Percentiles rank a stretch among this genome's conserved stretches.
These are phyloP conservation scores for Harpalus rubripes DNA, from an alignment of 2,888 invertebrate genomes.

Conservation along the genomic window DNA sequence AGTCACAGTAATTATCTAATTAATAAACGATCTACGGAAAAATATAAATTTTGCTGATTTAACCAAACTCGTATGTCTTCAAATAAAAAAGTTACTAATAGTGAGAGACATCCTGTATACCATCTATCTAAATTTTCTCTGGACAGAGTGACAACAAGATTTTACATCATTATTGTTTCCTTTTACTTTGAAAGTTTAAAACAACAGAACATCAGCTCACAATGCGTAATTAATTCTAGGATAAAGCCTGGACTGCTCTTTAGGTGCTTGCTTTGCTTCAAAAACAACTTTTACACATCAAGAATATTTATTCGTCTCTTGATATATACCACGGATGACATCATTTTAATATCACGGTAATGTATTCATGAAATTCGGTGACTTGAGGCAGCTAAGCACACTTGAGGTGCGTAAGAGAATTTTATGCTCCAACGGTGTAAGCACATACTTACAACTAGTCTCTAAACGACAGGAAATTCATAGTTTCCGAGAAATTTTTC, in stretches of 20 bases:
- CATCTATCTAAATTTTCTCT: background rate
- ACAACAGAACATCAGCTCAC: conserved; percentile 29
- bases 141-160: background rate
- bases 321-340: conserved; percentile 58
- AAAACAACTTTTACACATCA: conserved; percentile 60
- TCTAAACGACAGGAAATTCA: background rate
- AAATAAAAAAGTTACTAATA: too few species aligned
- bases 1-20: too few species aligned
- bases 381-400: conserved; percentile 46
- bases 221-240: conserved; percentile 16
- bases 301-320: conserved; percentile 58
- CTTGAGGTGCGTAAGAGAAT: conserved; percentile 32
- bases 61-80: too few species aligned
- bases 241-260: conserved; percentile 27
- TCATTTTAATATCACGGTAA: conserved; percentile 60
- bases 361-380: conserved; percentile 60
- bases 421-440: background rate
- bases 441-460: background rate
- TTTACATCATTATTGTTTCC: background rate
- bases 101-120: too few species aligned
- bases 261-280: conserved; percentile 23
- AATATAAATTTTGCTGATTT: too few species aligned
- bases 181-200: background rate
- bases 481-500: too few species aligned
- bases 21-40: too few species aligned